A percentile compares a stretch with the other conserved stretches of the same genome.
phyloP scores from a whole-genome alignment of 2,797 vertebrate genomes.

The Phalloptychus januarius region DNA sequence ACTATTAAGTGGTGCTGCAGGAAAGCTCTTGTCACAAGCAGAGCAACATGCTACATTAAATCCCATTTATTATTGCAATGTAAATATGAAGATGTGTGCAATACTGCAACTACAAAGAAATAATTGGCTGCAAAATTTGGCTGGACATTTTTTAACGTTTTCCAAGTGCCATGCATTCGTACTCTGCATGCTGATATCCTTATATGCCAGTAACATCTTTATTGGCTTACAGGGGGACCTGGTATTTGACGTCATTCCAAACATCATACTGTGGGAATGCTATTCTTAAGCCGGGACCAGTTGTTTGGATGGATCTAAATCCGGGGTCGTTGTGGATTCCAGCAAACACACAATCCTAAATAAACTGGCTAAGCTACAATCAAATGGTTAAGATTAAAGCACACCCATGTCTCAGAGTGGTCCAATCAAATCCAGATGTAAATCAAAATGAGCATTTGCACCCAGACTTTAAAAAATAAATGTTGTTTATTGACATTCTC shows the following conservation, averaged over 20 bases:
- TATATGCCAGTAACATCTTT: not conserved
- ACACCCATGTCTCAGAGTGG: not conserved
- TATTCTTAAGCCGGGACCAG: not conserved
- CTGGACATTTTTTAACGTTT: not conserved
- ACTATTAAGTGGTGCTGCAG: not conserved
- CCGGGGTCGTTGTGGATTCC: not conserved
- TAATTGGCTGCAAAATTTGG: not conserved
- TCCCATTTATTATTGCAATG: not conserved
- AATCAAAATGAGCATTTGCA: not conserved
- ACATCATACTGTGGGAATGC: not conserved
- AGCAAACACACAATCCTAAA: not conserved
- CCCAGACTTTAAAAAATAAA: not conserved
- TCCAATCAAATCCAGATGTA: not conserved
- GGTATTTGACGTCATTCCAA: not conserved
- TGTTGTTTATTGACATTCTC: not conserved
- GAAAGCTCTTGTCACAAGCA: not conserved
- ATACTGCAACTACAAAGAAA: not conserved
- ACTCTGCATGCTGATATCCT: not conserved
- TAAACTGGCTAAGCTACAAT: not conserved
- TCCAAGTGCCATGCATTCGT: not conserved
- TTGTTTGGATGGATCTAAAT: not conserved
- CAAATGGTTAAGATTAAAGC: not conserved
- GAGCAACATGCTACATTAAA: not conserved
- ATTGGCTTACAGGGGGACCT: not conserved
- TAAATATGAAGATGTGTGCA: not conserved